Conservation (phyloP, 1,140 invertebrate genomes). For the Caerostris darwini region DNA sequence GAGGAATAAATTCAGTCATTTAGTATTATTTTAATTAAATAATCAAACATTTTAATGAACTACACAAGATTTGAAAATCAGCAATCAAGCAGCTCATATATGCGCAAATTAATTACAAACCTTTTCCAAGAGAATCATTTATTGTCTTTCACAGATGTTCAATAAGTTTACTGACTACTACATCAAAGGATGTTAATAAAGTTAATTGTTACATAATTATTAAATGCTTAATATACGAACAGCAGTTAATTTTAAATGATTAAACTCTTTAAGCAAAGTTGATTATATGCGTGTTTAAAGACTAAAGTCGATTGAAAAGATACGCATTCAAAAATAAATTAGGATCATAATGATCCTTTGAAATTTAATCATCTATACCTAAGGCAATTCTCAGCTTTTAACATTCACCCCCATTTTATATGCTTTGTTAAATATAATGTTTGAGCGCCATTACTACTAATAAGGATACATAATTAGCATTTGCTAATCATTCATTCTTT, state of each 20-base stretch:
- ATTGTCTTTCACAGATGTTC: too few relatives aligned
- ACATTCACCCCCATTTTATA: not conserved
- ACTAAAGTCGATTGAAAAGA: not conserved
- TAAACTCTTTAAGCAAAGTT: not conserved
- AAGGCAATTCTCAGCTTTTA: conserved; percentile 2
- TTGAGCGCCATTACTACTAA: not conserved
- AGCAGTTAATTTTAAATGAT: not conserved
- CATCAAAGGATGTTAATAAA: too few relatives aligned
- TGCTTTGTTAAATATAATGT: not conserved
- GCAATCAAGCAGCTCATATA: too few relatives aligned
- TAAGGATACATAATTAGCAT: not conserved
- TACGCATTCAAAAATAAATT: conserved; percentile 7
- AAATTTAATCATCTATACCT: not conserved
- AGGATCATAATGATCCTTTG: not conserved
- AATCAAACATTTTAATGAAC: too few relatives aligned
- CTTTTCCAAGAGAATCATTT: too few relatives aligned
- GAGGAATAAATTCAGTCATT: too few relatives aligned
- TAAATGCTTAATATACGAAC: not conserved
- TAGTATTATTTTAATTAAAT: too few relatives aligned
- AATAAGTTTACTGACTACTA: too few relatives aligned
- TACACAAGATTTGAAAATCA: too few relatives aligned
- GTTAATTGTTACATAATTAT: too few relatives aligned
- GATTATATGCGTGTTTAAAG: not conserved
- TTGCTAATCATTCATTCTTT: conserved; percentile 17
- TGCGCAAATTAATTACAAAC: too few relatives aligned